These are phyloP conservation scores for Eurystomus glaucurus DNA, from an alignment of 2,797 vertebrate species.

Conservation along the genomic window DNA sequence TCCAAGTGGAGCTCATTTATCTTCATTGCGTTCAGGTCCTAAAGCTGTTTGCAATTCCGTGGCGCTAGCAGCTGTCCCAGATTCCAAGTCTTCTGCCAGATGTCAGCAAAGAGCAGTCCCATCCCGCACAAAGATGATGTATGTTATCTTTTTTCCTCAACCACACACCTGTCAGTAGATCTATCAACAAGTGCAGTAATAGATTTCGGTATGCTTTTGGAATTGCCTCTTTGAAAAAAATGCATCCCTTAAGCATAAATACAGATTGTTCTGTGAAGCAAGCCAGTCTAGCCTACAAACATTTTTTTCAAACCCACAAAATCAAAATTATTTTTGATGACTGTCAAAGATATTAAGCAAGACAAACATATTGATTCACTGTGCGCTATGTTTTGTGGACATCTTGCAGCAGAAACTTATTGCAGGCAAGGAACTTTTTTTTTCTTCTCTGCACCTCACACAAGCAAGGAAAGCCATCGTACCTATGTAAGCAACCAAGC, in stretches of 20 bases:
- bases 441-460: background rate
- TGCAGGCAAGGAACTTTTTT: background rate
- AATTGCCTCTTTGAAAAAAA: background rate
- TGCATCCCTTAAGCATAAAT: background rate
- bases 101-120: conserved; percentile 40
- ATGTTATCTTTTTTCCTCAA: conserved; percentile 27
- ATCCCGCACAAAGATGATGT: background rate
- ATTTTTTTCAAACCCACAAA: background rate
- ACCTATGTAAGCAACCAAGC: background rate
- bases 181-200: background rate
- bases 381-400: background rate
- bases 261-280: background rate
- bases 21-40: conserved; percentile 47
- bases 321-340: background rate
- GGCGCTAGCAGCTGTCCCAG: conserved; percentile 36
- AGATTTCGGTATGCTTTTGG: background rate
- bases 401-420: background rate
- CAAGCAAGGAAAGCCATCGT: background rate
- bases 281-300: background rate
- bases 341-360: background rate
- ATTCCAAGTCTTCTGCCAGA: conserved; percentile 57
- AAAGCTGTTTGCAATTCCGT: conserved; percentile 45
- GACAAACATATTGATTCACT: background rate
- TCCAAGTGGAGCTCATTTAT: conserved; percentile 53
- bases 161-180: conserved; percentile 17